Evolutionary conservation across 2,113 vertebrate species (phyloP).

Genomic region (Elanus axillaris): DNA sequence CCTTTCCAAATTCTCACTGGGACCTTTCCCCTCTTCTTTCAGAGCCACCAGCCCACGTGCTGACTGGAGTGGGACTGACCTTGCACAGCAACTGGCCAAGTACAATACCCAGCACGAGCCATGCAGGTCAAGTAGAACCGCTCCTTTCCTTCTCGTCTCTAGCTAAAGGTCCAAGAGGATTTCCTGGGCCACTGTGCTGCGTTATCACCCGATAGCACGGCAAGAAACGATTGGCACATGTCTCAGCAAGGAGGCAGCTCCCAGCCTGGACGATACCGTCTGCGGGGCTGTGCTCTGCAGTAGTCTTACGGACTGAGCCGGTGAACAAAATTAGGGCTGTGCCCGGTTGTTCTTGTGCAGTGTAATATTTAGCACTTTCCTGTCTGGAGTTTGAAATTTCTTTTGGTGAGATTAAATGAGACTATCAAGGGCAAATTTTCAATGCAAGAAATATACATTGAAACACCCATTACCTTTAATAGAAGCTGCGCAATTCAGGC

Average conservation of each 20-base stretch:
- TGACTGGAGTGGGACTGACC: not conserved
- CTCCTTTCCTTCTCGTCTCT: not conserved
- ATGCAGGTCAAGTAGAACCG: fast-evolving
- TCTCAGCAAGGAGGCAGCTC: not conserved
- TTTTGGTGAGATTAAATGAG: not conserved
- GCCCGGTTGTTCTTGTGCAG: not conserved
- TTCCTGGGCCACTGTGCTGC: no score
- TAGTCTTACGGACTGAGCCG: not conserved
- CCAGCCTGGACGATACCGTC: fast-evolving
- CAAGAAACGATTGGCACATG: not conserved
- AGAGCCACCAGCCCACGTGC: not conserved
- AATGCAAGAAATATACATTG: not conserved
- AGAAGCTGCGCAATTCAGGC: not conserved
- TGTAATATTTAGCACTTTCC: not conserved
- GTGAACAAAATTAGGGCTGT: not conserved
- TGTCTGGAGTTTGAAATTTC: not conserved
- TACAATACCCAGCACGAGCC: not conserved
- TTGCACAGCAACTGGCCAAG: not conserved
- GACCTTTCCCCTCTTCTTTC: not conserved
- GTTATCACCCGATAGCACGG: fast-evolving
- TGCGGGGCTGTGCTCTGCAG: not conserved
- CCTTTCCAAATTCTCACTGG: not conserved
- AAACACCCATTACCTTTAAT: slow-evolving; percentile 8
- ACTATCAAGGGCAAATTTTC: not conserved
- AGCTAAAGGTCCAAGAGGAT: not conserved